These are phyloP conservation scores for Tetragnatha versicolor DNA, from an alignment of 1,140 invertebrate genomes.

Conservation along the genomic window DNA sequence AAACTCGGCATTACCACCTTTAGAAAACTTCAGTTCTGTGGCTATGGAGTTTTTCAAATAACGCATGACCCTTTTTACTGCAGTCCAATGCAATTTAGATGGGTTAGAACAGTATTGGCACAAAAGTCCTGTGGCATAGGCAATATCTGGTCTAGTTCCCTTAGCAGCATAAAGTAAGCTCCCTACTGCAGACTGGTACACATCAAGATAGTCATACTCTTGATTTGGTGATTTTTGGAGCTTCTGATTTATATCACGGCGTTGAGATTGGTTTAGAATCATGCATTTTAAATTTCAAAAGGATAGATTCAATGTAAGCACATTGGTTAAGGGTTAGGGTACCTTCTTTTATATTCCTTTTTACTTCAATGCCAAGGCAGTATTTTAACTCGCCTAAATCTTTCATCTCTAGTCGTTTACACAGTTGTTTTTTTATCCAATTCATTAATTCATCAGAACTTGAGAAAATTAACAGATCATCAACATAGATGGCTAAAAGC, in stretches of 20 bases:
- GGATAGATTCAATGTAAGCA: no score
- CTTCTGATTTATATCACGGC: no score
- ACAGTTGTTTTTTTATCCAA: no score
- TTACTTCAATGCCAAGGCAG: no score
- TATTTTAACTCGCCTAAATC: no score
- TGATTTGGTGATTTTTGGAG: background rate
- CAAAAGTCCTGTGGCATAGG: conserved; percentile 64
- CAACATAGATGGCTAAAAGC: no score
- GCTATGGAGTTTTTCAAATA: conserved; percentile 64
- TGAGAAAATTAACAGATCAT: no score
- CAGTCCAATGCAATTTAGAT: conserved; percentile 61
- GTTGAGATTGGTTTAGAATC: no score
- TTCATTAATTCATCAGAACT: no score
- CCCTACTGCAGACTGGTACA: conserved; percentile 46
- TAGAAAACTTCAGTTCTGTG: background rate
- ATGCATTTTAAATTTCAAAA: background rate
- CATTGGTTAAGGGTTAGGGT: no score
- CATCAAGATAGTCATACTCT: background rate
- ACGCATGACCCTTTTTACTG: conserved; percentile 64
- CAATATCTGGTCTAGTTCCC: conserved; percentile 65
- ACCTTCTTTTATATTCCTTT: no score
- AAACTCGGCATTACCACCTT: background rate
- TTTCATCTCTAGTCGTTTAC: no score
- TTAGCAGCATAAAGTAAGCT: conserved; percentile 64
- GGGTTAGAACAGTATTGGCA: conserved; percentile 65